These are phyloP conservation scores for Gasterosteus aculeatus DNA, from an alignment of 2,113 vertebrate genomes.

Conservation along the genomic window DNA sequence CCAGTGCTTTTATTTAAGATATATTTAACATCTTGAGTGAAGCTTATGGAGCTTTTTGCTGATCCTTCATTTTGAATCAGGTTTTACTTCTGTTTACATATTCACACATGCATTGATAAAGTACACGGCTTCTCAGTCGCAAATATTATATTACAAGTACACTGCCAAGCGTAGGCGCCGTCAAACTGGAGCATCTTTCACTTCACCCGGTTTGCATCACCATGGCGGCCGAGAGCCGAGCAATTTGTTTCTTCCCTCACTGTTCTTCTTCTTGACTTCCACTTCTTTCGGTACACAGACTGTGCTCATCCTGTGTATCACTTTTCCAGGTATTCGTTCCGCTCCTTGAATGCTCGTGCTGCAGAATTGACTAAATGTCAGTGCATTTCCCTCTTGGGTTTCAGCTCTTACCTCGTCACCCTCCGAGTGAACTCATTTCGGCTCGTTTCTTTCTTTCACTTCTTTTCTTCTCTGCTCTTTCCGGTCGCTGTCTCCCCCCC, in stretches of 20 bases:
- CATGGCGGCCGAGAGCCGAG: no score
- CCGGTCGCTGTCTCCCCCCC: slow-evolving; percentile 4
- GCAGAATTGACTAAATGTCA: slow-evolving; percentile 62
- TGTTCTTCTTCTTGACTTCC: background rate
- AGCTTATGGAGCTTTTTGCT: no score
- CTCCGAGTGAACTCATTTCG: background rate
- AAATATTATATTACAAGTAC: no score
- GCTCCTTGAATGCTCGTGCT: background rate
- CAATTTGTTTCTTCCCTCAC: background rate
- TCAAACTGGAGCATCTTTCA: no score
- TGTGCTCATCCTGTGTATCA: slow-evolving; percentile 7
- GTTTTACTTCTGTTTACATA: no score
- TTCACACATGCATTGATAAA: no score
- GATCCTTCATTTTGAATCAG: no score
- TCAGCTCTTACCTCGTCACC: slow-evolving; percentile 48
- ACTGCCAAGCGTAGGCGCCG: no score
- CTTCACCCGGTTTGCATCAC: no score
- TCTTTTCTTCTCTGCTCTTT: slow-evolving; percentile 29
- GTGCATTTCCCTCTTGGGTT: slow-evolving; percentile 41
- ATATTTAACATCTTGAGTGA: no score
- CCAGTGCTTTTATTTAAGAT: no score
- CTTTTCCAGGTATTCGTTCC: slow-evolving; percentile 13
- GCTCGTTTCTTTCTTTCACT: slow-evolving; percentile 47
- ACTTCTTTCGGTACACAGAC: background rate
- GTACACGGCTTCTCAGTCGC: no score